phyloP scores from a whole-genome alignment of 2,113 vertebrate species.

The Falcunculus frontatus region DNA sequence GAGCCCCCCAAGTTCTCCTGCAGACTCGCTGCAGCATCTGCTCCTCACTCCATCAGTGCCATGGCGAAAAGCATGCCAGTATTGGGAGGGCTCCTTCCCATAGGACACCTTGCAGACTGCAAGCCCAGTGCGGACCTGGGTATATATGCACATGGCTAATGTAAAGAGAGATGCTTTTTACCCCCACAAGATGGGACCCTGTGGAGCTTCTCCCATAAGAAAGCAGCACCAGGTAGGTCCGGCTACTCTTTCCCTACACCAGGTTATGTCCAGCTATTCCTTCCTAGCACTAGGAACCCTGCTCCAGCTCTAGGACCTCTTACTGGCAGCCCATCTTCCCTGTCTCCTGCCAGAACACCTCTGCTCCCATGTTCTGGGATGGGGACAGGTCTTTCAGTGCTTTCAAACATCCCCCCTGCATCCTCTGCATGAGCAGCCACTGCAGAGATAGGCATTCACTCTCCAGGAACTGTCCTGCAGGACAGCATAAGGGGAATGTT shows the following conservation, averaged over 20 bases:
- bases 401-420: background rate
- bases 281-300: background rate
- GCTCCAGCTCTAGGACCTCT: background rate
- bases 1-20: background rate
- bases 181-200: background rate
- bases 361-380: background rate
- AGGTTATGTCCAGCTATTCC: background rate
- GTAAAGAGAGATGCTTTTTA: background rate
- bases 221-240: background rate
- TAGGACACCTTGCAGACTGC: background rate
- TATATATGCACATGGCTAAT: background rate
- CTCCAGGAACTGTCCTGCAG: background rate
- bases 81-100: background rate
- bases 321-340: background rate
- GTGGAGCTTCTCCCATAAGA: background rate
- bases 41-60: background rate
- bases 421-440: background rate
- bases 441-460: background rate
- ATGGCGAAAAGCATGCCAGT: background rate
- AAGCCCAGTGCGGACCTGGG: background rate
- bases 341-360: background rate
- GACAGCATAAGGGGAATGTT: rapidly evolving
- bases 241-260: background rate
- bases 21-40: background rate
- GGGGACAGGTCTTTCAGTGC: background rate